phyloP scores from a whole-genome alignment of 2,888 invertebrate species.

The Drosophila rellima region DNA sequence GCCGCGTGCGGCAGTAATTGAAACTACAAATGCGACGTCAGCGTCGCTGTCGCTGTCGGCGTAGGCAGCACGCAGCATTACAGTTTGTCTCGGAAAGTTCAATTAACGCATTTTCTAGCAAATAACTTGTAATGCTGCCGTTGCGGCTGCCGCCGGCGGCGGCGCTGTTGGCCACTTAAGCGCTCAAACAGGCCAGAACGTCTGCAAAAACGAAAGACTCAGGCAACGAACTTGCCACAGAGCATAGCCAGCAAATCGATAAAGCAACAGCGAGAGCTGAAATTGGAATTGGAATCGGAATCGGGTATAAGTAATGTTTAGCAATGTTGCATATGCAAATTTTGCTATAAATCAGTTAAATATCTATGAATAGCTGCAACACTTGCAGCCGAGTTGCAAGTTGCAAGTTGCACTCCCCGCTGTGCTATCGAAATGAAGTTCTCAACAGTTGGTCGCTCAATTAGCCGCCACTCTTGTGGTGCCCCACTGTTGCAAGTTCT shows the following conservation, averaged over 20 bases:
- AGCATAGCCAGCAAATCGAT: conserved; percentile 19
- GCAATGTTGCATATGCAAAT: conserved; percentile 75
- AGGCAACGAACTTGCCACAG: conserved; percentile 72
- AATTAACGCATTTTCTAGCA: conserved; percentile 76
- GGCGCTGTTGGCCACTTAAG: conserved; percentile 64
- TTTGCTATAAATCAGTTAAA: conserved; percentile 76
- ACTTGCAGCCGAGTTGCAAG: conserved; percentile 11
- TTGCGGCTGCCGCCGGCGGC: conserved; percentile 25
- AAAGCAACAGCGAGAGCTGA: neutral
- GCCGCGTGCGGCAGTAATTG: conserved; percentile 55
- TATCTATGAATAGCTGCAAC: conserved; percentile 32
- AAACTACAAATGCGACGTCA: conserved; percentile 40
- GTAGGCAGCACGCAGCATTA: conserved; percentile 65
- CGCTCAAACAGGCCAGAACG: conserved; percentile 83
- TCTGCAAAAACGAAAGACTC: conserved; percentile 78
- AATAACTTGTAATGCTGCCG: conserved; percentile 38
- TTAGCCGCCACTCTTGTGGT: conserved; percentile 46
- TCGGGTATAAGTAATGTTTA: conserved; percentile 22
- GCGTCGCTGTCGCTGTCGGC: conserved; percentile 12
- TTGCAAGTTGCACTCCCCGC: no score
- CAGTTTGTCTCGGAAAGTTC: conserved; percentile 81
- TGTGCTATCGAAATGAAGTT: conserved; percentile 78
- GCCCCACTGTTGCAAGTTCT: conserved; percentile 8
- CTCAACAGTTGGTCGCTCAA: conserved; percentile 67
- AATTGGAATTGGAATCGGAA: conserved; percentile 13